Base-by-base conservation (phyloP, 2,113 vertebrate genomes). In the Misgurnus mizolepis region DNA sequence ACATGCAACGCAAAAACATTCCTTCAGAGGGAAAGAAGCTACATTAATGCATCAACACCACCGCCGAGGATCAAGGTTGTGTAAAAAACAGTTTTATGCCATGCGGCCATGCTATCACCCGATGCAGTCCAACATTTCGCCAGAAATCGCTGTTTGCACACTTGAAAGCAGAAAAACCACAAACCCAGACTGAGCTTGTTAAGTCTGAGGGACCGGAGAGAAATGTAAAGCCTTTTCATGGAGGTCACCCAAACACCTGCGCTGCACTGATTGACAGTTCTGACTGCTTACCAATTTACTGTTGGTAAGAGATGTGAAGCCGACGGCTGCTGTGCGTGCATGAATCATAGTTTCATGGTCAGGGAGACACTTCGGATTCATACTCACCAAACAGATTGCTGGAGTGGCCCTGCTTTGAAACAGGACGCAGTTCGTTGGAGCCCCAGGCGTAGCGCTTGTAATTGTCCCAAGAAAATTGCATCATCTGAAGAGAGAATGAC, bases 301-400 rank as follows among this genome's bases (percentile, higher is more conserved):
- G 84, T 83, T 89, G 86, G 87, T 91, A 86, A 82, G 86, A 89
- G 90, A 88, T 81, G 82, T 86, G 87, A 83, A 86, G 80, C 86
- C 77, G 79, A 80, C 79, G 71, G 79, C 85, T 55, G 82, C 80
- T 82, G 87, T 82, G 40, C 49, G 43, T 84, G 85, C 70, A 88
- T 87, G 84, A 89, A 89, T 88, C 77, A 71, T 56, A 40, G 27
- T 43, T 49, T 76, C 77, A 27, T 12, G 69, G 60, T 49, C n/a
- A 55, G 67, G 49, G 43, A 45, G 17, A 55, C 45, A 64, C 72
- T 15, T 15, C 4, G 55, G 45, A 74, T 17, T 41, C n/a, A 66
- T 90, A 95, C 97, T 98, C 89, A 98, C 97, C 97, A 92, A 98
- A 99, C 86, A 99, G 95, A 94, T 97, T 98, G 91, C 97, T 99